These are phyloP conservation scores for Zaprionus inermis DNA, from an alignment of 1,140 invertebrate genomes.

Conservation along the genomic window DNA sequence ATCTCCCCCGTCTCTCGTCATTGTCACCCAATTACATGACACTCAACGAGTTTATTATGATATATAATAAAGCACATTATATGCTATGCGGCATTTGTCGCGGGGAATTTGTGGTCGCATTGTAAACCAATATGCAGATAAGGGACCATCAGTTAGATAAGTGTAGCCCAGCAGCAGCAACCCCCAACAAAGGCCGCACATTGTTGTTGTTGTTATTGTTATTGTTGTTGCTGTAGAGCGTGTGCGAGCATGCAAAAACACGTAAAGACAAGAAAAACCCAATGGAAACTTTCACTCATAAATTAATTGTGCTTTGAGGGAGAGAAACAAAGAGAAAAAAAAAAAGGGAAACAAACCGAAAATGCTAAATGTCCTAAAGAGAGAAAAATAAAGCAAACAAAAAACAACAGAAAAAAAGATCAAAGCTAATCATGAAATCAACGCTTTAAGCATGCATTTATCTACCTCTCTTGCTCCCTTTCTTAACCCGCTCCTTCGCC, in stretches of 20 bases:
- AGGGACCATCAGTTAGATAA: constrained; percentile 72
- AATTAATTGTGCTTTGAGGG: constrained; percentile 67
- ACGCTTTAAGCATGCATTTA: constrained; percentile 14
- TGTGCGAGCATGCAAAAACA: constrained; percentile 60
- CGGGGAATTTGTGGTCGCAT: constrained; percentile 25
- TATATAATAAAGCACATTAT: constrained; percentile 33
- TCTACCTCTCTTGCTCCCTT: background rate
- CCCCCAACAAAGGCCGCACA: constrained; percentile 54
- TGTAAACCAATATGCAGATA: constrained; percentile 72
- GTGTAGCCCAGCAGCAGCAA: constrained; percentile 46
- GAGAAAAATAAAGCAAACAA: constrained; percentile 16
- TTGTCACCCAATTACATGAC: constrained; percentile 66
- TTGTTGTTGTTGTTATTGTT: constrained; percentile 16
- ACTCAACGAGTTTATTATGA: constrained; percentile 52
- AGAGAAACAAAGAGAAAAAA: constrained; percentile 26
- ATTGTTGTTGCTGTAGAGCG: background rate
- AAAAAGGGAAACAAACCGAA: constrained; percentile 37
- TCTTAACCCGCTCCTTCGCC: background rate
- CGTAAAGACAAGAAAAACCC: constrained; percentile 9
- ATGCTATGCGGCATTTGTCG: constrained; percentile 28
- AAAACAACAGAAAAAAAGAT: constrained; percentile 19
- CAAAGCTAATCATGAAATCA: constrained; percentile 56
- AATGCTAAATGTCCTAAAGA: constrained; percentile 58
- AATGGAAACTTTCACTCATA: constrained; percentile 75
- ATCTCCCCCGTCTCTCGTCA: constrained; percentile 15